Conservation (phyloP, 2,888 invertebrate genomes). For the Netelia inedita region DNA sequence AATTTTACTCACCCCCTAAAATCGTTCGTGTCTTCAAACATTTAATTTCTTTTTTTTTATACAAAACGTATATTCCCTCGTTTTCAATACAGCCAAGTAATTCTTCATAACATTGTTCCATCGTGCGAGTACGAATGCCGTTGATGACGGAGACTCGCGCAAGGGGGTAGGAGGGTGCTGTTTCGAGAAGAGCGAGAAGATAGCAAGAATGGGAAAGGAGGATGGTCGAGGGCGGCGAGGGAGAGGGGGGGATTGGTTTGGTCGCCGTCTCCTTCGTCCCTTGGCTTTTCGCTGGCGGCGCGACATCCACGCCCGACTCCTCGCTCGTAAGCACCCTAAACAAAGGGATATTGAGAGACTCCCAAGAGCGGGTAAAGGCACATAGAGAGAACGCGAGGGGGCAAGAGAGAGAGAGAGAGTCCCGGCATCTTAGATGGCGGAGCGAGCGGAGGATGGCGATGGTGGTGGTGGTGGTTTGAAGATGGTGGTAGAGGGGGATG, state of each 20-base stretch:
- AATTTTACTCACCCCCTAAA: no score
- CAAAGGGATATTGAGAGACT: slow-evolving; percentile 83
- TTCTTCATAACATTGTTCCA: slow-evolving; percentile 27
- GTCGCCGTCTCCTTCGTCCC: slow-evolving; percentile 57
- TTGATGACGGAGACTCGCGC: slow-evolving; percentile 12
- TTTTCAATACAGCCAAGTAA: neutral
- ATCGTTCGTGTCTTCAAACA: neutral
- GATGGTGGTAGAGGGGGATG: slow-evolving; percentile 64
- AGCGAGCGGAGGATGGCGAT: slow-evolving; percentile 41
- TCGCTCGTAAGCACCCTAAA: slow-evolving; percentile 81
- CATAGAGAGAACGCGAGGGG: slow-evolving; percentile 35
- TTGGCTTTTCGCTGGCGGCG: slow-evolving; percentile 78
- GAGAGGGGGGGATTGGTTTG: slow-evolving; percentile 4
- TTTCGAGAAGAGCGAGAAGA: slow-evolving; percentile 47
- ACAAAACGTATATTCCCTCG: neutral
- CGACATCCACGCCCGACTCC: slow-evolving; percentile 81
- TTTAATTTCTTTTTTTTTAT: neutral
- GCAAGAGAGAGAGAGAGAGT: slow-evolving; percentile 35
- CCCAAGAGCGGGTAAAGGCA: slow-evolving; percentile 72
- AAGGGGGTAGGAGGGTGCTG: neutral
- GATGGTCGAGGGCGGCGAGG: neutral
- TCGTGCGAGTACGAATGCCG: slow-evolving; percentile 28
- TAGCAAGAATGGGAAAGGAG: slow-evolving; percentile 30
- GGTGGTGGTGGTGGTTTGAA: slow-evolving; percentile 54
- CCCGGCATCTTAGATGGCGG: slow-evolving; percentile 56